Evolutionary conservation across 2,888 invertebrate genomes (phyloP), one percentile per base, ranked within the genome.

Genomic region (Drosophila imparisetae): DNA sequence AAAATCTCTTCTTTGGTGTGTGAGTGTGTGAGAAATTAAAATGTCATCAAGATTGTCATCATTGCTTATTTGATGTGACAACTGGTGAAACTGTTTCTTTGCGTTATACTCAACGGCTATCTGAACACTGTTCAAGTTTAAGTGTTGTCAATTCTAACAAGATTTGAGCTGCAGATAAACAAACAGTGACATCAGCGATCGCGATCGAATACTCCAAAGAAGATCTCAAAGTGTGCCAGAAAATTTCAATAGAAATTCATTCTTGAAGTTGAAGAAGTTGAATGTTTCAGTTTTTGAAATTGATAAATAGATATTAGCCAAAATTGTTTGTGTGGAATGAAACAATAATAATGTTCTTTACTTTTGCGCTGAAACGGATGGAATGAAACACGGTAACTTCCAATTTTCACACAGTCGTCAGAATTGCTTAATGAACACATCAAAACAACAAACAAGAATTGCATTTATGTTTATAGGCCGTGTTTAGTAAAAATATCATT

Each of bases 1-100:
- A 88, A 91, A 89, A 89, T 86, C 79, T 78, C 77, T 54, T 81
- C 68, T 72, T 78, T n/a, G 34, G 34, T 49, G 54, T 36, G 21
- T 70, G 66, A 30, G 73, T 82, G 80, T 80, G 80, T 79, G 81
- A 79, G 78, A 82, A 89, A 92, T 91, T 92, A 91, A 91, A 92
- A 90, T 91, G 92, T 91, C 91, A 91, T 91, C 90, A 86, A 92
- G 92, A 91, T 92, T 91, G 90, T 90, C 88, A 83, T 88, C 83
- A 79, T 71, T 63, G 86, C 67, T 78, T 81, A 87, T 87, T 66
- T 76, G 81, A 83, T 80, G 86, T 79, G 88, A 90, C 86, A 90
- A 76, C 85, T 83, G 68, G 24, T 72, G 75, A 75, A 80, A 82
- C 85, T 63, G 75, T 66, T 48, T 49, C 66, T 63, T 58, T 50